Evolutionary conservation across 92 coral and sea anemone genomes (phyloP).

Genomic region (Hydrozoanthus gracilis): DNA sequence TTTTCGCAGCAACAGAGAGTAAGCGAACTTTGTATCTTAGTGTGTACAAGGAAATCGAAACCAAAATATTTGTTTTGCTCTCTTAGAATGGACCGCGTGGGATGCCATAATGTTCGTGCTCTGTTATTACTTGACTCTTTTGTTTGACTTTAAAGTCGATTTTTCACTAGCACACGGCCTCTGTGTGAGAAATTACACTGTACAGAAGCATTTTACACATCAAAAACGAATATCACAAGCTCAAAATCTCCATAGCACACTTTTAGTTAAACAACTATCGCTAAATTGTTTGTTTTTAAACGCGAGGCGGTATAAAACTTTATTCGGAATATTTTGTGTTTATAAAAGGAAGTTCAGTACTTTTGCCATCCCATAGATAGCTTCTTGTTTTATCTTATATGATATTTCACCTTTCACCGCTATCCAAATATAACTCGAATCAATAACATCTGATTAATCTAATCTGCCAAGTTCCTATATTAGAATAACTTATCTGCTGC

Average conservation of each 20-base stretch:
- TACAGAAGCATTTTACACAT: neutral
- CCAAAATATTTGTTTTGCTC: slow-evolving; percentile 24
- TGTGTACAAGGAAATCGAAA: neutral
- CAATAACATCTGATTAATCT: slow-evolving; percentile 3
- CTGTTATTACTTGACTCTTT: neutral
- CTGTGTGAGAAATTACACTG: too few relatives aligned
- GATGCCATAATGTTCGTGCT: neutral
- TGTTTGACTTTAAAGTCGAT: neutral
- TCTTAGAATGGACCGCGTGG: slow-evolving; percentile 16
- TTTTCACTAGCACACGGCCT: slow-evolving; percentile 13
- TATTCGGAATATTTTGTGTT: neutral
- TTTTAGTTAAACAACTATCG: neutral
- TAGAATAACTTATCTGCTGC: slow-evolving; percentile 1
- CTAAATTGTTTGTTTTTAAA: neutral
- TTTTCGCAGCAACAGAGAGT: neutral
- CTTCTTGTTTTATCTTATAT: neutral
- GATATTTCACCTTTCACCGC: slow-evolving; percentile 10
- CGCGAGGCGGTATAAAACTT: neutral
- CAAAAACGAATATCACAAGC: neutral
- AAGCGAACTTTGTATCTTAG: neutral
- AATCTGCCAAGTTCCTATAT: neutral
- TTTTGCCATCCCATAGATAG: neutral
- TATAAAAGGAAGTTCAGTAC: neutral
- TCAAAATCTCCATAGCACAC: neutral
- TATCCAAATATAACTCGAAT: slow-evolving; percentile 22